Percentiles rank a stretch among this genome's conserved stretches.
These are phyloP conservation scores for Megaceryle alcyon DNA, from an alignment of 2,797 vertebrate species.

Conservation along the genomic window DNA sequence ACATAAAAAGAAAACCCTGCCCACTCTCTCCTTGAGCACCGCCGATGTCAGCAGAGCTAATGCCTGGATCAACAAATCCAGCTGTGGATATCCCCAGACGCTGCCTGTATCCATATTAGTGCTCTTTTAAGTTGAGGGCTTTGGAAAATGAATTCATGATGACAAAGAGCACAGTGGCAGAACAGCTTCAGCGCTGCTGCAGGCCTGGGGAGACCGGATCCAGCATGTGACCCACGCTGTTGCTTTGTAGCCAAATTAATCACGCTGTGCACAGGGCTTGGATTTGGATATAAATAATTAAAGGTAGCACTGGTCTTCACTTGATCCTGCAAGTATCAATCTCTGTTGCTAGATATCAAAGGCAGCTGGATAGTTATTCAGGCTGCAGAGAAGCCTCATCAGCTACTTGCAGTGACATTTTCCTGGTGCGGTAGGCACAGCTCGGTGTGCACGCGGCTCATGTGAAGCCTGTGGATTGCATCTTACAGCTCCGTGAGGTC, in stretches of 20 bases:
- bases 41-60: constrained; percentile 14
- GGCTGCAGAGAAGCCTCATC: neutral
- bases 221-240: neutral
- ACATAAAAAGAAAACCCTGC: constrained; percentile 22
- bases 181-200: neutral
- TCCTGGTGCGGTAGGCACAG: accelerated
- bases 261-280: neutral
- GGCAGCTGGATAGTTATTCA: neutral
- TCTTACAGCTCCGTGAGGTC: neutral
- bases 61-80: constrained; percentile 38
- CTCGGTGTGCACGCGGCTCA: neutral
- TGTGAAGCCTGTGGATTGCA: accelerated
- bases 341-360: neutral
- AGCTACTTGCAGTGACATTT: neutral
- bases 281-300: constrained; percentile 9
- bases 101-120: neutral
- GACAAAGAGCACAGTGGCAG: constrained; percentile 22
- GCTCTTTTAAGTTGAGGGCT: constrained; percentile 3
- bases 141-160: neutral
- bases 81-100: neutral
- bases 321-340: neutral
- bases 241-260: constrained; percentile 27
- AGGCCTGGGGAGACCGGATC: neutral
- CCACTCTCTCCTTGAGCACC: neutral
- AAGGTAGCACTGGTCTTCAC: neutral